Evolutionary conservation across 2,113 vertebrate genomes (phyloP).

Genomic region (Hippocampus barbouri): DNA sequence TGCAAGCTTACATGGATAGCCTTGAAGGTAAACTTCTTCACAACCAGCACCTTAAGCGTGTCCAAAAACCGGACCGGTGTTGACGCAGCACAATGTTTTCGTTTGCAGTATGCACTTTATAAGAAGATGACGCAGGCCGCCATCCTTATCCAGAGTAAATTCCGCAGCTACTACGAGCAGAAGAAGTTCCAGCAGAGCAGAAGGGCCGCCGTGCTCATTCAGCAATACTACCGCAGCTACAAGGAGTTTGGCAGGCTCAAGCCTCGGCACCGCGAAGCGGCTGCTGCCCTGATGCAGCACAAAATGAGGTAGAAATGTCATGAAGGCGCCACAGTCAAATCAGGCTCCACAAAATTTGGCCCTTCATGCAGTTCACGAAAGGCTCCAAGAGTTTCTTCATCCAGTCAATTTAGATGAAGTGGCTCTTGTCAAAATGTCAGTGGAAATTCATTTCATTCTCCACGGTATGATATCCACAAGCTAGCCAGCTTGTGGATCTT

Average conservation of each 20-base stretch:
- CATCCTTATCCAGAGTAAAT: slow-evolving; percentile 99
- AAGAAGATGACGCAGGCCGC: slow-evolving; percentile 99
- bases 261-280: slow-evolving; percentile 80
- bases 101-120: slow-evolving; percentile 96
- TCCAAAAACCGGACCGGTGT: background rate
- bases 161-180: slow-evolving; percentile 96
- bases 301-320: slow-evolving; percentile 68
- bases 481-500: too few relatives aligned
- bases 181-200: slow-evolving; percentile 98
- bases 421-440: too few relatives aligned
- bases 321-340: background rate
- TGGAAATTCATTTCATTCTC: too few relatives aligned
- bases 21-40: slow-evolving; percentile 91
- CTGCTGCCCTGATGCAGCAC: slow-evolving; percentile 82
- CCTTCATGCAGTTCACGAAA: background rate
- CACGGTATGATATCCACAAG: too few relatives aligned
- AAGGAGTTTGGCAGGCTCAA: slow-evolving; percentile 85
- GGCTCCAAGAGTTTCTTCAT: too few relatives aligned
- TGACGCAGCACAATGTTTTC: slow-evolving; percentile 16
- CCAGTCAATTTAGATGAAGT: too few relatives aligned
- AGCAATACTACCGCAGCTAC: slow-evolving; percentile 97
- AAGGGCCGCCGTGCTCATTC: slow-evolving; percentile 91
- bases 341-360: background rate
- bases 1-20: slow-evolving; percentile 99
- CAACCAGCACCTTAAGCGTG: slow-evolving; percentile 4